These are phyloP conservation scores for Dryobota labecula DNA, from an alignment of 2,888 invertebrate genomes.

Conservation along the genomic window DNA sequence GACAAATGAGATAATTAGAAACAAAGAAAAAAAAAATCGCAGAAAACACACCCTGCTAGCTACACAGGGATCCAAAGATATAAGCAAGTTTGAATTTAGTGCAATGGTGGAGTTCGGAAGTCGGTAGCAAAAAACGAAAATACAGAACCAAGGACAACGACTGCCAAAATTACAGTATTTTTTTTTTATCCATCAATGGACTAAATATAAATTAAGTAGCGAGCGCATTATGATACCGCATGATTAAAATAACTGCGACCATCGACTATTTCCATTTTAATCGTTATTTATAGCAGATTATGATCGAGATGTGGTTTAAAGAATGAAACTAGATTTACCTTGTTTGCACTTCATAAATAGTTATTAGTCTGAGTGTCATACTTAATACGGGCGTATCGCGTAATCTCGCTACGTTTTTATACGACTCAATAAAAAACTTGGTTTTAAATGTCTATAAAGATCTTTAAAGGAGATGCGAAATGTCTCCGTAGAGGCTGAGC, in stretches of 20 bases:
- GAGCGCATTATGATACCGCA: not conserved
- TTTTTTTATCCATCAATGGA: no score
- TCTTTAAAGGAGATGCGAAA: not conserved
- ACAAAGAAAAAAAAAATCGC: no score
- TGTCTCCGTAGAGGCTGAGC: not conserved
- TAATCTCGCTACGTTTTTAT: conserved; percentile 25
- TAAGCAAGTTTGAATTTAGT: not conserved
- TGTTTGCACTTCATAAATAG: conserved; percentile 25
- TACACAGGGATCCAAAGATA: not conserved
- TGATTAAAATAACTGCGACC: not conserved
- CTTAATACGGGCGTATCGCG: not conserved
- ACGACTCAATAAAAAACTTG: conserved; percentile 5
- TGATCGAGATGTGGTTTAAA: not conserved
- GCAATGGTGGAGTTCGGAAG: no score
- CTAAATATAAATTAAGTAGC: not conserved
- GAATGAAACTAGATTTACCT: conserved; percentile 22
- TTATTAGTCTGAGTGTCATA: conserved; percentile 4
- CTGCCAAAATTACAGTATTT: no score
- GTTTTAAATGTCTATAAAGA: not conserved
- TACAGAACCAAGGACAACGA: no score
- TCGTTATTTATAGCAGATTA: not conserved
- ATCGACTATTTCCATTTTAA: conserved; percentile 9
- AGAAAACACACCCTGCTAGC: no score
- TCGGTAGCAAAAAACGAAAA: no score
- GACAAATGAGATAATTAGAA: no score